Conservation (phyloP, 2,113 vertebrate species). For the Rhinopomastus cyanomelas region DNA sequence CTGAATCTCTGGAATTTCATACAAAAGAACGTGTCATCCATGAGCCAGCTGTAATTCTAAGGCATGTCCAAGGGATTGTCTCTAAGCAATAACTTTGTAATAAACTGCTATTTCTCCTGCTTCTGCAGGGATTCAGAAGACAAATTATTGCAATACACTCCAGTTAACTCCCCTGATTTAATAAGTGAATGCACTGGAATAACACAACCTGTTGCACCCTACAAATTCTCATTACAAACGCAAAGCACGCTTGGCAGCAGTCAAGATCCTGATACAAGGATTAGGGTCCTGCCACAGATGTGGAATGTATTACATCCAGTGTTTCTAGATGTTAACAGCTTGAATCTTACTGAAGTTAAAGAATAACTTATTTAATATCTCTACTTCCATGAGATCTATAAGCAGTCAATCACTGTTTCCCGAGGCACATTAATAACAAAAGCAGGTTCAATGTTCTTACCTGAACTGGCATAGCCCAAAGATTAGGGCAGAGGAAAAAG, state of each 20-base stretch:
- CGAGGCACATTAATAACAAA: neutral
- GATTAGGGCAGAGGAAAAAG: slow-evolving; percentile 97
- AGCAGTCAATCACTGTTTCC: neutral
- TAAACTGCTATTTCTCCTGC: neutral
- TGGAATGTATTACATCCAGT: neutral
- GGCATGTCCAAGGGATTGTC: neutral
- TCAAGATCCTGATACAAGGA: neutral
- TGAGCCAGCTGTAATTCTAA: neutral
- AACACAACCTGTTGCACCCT: neutral
- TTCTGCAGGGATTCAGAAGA: neutral
- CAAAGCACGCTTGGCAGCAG: neutral
- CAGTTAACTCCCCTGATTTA: neutral
- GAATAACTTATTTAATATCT: neutral
- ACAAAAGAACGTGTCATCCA: neutral
- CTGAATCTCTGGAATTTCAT: neutral
- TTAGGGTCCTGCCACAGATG: neutral
- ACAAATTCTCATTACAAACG: slow-evolving; percentile 13
- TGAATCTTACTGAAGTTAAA: neutral
- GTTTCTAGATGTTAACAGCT: neutral
- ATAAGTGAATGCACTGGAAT: neutral
- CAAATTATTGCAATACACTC: neutral
- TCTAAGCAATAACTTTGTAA: neutral
- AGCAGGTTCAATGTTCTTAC: slow-evolving; percentile 66
- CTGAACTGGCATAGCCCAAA: slow-evolving; percentile 98
- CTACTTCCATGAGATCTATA: neutral